These are phyloP conservation scores for Exaiptasia diaphana DNA, from an alignment of 64 coral and sea anemone species.

Conservation along the genomic window DNA sequence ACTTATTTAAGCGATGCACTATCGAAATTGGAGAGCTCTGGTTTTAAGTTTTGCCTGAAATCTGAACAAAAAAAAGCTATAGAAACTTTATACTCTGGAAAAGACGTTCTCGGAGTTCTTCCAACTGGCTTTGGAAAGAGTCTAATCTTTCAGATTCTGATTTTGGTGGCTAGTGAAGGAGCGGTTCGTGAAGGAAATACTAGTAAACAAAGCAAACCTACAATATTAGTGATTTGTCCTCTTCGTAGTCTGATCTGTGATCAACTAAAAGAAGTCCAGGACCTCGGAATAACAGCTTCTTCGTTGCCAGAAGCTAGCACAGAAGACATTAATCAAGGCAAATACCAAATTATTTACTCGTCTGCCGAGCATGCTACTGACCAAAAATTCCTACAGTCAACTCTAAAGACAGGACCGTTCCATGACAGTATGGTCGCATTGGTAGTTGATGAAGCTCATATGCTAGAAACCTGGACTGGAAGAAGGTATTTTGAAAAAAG, in stretches of 20 bases:
- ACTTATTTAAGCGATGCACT: too few species aligned
- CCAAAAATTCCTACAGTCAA: background rate
- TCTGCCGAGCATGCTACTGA: background rate
- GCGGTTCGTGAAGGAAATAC: too few species aligned
- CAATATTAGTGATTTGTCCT: slow-evolving; percentile 19
- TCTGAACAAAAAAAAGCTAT: too few species aligned
- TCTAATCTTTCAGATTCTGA: too few species aligned
- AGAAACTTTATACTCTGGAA: too few species aligned
- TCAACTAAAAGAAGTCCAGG: background rate
- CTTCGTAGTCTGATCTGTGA: background rate
- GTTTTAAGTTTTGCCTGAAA: too few species aligned
- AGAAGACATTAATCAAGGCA: background rate
- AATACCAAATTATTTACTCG: background rate
- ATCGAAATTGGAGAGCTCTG: too few species aligned
- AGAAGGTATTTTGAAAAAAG: slow-evolving; percentile 24
- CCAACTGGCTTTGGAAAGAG: too few species aligned
- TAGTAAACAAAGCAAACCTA: too few species aligned
- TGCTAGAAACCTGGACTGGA: slow-evolving; percentile 55
- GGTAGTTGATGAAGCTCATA: slow-evolving; percentile 42
- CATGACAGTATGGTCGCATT: background rate
- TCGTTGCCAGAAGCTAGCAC: background rate
- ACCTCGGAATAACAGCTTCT: background rate
- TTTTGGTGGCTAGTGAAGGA: too few species aligned
- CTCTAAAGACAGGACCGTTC: background rate
- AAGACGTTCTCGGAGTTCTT: too few species aligned